Conservation (phyloP, 1,140 invertebrate species). For the Papilio machaon region DNA sequence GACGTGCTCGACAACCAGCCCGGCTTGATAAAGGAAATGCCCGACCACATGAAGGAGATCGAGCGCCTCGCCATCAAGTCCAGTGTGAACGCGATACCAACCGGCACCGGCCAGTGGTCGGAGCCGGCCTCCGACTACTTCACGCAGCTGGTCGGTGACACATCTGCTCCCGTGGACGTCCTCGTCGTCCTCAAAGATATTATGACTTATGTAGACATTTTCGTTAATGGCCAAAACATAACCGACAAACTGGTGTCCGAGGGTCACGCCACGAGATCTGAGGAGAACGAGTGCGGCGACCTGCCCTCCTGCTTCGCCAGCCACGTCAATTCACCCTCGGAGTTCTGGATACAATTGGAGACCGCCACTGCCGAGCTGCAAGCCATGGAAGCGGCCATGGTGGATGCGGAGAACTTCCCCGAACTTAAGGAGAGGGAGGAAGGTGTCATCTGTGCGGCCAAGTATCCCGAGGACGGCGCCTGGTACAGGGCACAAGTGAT, state of each 20-base stretch:
- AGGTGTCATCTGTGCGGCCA: conserved; percentile 85
- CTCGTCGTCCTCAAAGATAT: conserved; percentile 84
- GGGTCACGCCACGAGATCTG: conserved; percentile 79
- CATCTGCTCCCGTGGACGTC: conserved; percentile 76
- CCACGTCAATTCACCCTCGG: conserved; percentile 85
- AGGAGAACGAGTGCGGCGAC: conserved; percentile 79
- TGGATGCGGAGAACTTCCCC: conserved; percentile 81
- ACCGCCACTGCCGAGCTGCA: conserved; percentile 84
- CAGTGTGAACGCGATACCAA: conserved; percentile 85
- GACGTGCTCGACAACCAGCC: conserved; percentile 85
- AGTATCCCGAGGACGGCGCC: conserved; percentile 85
- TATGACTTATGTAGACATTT: conserved; percentile 86
- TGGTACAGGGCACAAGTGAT: conserved; percentile 88
- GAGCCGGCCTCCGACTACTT: conserved; percentile 84
- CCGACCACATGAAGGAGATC: conserved; percentile 78
- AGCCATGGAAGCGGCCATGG: conserved; percentile 83
- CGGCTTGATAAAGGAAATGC: conserved; percentile 83
- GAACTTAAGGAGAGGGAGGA: conserved; percentile 79
- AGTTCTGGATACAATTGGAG: conserved; percentile 89
- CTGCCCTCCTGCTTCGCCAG: conserved; percentile 84
- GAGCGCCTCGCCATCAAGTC: conserved; percentile 84
- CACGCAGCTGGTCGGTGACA: conserved; percentile 75
- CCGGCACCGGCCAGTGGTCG: conserved; percentile 85
- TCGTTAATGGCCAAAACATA: conserved; percentile 83
- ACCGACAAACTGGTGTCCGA: conserved; percentile 83